phyloP scores from a whole-genome alignment of 2,113 vertebrate species.

The Perca fluviatilis region DNA sequence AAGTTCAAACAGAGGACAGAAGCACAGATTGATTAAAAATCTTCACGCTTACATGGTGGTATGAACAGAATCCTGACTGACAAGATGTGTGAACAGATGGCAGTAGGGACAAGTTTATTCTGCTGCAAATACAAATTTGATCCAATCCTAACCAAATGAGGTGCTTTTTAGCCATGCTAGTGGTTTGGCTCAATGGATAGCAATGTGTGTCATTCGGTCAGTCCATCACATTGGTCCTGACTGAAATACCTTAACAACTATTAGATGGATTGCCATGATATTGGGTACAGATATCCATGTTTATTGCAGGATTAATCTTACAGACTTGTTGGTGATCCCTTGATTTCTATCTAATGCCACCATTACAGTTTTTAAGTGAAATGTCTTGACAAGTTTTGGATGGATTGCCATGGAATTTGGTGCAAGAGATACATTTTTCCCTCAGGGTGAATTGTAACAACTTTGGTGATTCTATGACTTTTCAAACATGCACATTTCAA shows the following conservation, averaged over 20 bases:
- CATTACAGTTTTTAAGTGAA: not conserved
- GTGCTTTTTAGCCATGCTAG: not conserved
- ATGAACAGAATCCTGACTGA: conserved; percentile 31
- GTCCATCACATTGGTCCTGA: not conserved
- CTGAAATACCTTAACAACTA: not conserved
- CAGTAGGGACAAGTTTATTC: not conserved
- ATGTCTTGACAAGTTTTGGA: too few species aligned
- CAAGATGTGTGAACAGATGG: conserved; percentile 10
- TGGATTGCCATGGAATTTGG: too few species aligned
- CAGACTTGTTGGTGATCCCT: not conserved
- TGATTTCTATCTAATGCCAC: not conserved
- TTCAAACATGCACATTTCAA: not conserved
- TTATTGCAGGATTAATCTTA: not conserved
- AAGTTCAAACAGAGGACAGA: conserved; percentile 38
- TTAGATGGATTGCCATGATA: not conserved
- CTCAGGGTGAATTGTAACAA: too few species aligned
- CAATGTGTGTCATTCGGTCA: not conserved
- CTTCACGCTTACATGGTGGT: not conserved
- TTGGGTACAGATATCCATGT: not conserved
- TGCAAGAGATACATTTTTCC: too few species aligned
- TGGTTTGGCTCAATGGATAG: not conserved
- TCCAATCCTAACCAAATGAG: not conserved
- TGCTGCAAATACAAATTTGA: not conserved
- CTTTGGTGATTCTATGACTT: too few species aligned
- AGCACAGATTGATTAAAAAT: conserved; percentile 5